phyloP scores from a whole-genome alignment of 2,888 invertebrate species.

The Phyto melanocephala region DNA sequence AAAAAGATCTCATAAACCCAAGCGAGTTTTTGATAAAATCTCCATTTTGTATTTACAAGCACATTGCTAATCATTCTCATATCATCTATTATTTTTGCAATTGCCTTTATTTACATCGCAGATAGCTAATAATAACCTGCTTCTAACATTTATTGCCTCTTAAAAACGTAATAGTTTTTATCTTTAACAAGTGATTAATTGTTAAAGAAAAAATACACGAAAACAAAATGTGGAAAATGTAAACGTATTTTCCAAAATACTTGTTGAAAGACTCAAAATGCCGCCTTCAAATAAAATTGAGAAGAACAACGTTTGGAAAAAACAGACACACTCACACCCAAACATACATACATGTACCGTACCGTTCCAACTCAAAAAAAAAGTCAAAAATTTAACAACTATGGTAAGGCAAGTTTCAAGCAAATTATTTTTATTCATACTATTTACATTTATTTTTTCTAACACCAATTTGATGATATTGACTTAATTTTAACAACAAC shows the following conservation, averaged over 20 bases:
- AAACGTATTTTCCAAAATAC: constrained; percentile 11
- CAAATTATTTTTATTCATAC: background rate
- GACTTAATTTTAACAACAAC: constrained; percentile 47
- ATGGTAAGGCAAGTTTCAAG: constrained; percentile 46
- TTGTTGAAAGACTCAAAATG: constrained; percentile 50
- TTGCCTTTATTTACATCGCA: background rate
- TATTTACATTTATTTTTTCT: constrained; percentile 23
- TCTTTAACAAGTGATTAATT: constrained; percentile 32
- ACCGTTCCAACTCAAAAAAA: constrained; percentile 5
- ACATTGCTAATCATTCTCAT: too few relatives aligned
- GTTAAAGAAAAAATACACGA: background rate
- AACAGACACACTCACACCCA: constrained; percentile 29
- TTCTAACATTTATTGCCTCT: constrained; percentile 24
- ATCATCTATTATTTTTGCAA: too few relatives aligned
- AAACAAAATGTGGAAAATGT: background rate
- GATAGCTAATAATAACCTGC: background rate
- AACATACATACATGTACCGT: too few relatives aligned
- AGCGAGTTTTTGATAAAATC: too few relatives aligned
- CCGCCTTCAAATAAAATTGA: constrained; percentile 37
- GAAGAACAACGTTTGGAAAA: constrained; percentile 2
- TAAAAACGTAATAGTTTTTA: background rate
- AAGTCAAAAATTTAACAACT: background rate
- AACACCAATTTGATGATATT: constrained; percentile 58
- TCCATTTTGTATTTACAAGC: too few relatives aligned
- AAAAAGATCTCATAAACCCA: too few relatives aligned